phyloP scores from a whole-genome alignment of 2,888 invertebrate species.

The Mechanitis mazaeus region DNA sequence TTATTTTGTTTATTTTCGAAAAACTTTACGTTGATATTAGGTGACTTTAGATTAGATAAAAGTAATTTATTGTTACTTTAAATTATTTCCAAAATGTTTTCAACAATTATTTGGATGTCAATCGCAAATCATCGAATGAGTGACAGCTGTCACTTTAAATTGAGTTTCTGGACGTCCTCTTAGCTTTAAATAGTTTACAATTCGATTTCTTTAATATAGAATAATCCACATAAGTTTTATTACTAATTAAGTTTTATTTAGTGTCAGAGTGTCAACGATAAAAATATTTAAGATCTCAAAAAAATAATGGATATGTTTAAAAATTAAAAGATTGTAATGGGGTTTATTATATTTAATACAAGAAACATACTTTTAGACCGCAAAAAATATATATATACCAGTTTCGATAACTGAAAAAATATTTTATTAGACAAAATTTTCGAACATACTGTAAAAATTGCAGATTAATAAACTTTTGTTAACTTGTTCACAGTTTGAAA shows the following conservation, averaged over 20 bases:
- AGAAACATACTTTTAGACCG: slow-evolving; percentile 5
- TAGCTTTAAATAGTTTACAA: slow-evolving; percentile 70
- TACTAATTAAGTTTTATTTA: slow-evolving; percentile 30
- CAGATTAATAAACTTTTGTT: too few relatives aligned
- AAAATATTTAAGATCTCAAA: slow-evolving; percentile 24
- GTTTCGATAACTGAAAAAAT: too few relatives aligned
- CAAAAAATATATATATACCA: too few relatives aligned
- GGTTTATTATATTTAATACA: slow-evolving; percentile 12
- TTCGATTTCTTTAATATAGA: slow-evolving; percentile 36
- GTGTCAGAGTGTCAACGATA: slow-evolving; percentile 26
- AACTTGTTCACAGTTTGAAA: too few relatives aligned
- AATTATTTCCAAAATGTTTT: slow-evolving; percentile 69
- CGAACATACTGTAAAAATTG: too few relatives aligned
- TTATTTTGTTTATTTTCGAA: slow-evolving; percentile 62
- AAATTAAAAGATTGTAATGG: background rate
- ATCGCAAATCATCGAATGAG: slow-evolving; percentile 42
- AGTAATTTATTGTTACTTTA: slow-evolving; percentile 74
- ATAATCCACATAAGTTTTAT: slow-evolving; percentile 34
- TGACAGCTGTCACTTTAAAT: slow-evolving; percentile 47
- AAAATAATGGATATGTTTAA: background rate
- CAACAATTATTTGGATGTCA: slow-evolving; percentile 53
- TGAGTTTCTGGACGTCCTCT: slow-evolving; percentile 62
- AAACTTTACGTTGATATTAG: slow-evolving; percentile 59
- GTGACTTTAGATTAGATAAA: slow-evolving; percentile 67
- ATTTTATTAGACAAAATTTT: too few relatives aligned